These are phyloP conservation scores for Ommatoiulus sabulosus DNA, from an alignment of 2,888 invertebrate species.

Conservation along the genomic window DNA sequence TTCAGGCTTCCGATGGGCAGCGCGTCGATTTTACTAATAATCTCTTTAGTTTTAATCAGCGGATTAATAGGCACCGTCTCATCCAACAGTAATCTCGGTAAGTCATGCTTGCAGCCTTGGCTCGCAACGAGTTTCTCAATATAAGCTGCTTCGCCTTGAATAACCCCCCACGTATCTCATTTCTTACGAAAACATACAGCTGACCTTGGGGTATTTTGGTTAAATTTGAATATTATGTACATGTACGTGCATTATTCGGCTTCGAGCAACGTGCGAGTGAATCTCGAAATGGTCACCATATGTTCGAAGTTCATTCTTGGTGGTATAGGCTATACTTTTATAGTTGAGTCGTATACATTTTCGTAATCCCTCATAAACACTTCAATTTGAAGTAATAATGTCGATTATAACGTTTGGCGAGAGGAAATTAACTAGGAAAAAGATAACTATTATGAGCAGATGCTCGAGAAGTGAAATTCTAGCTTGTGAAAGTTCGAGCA, in stretches of 20 bases:
- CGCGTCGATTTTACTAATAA: background rate
- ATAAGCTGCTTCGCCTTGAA: background rate
- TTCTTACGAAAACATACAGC: background rate
- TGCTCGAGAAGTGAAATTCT: no score
- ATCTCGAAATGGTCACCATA: no score
- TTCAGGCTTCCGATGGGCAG: background rate
- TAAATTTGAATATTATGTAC: background rate
- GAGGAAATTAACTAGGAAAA: no score
- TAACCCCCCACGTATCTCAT: background rate
- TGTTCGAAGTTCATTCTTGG: no score
- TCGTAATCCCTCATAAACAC: background rate
- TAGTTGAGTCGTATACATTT: no score
- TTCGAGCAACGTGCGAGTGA: no score
- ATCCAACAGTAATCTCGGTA: constrained; percentile 34
- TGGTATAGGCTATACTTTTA: no score
- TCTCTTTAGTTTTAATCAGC: constrained; percentile 4
- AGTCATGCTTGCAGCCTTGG: background rate
- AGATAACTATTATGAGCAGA: no score
- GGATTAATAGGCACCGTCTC: constrained; percentile 34
- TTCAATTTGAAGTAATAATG: background rate
- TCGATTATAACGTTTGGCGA: background rate
- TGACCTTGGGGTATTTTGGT: background rate
- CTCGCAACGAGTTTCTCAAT: background rate
- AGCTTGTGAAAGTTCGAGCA: no score
- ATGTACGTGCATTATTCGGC: no score